Evolutionary conservation across 2,113 vertebrate species (phyloP).

Genomic region (Tetraodon nigroviridis): DNA sequence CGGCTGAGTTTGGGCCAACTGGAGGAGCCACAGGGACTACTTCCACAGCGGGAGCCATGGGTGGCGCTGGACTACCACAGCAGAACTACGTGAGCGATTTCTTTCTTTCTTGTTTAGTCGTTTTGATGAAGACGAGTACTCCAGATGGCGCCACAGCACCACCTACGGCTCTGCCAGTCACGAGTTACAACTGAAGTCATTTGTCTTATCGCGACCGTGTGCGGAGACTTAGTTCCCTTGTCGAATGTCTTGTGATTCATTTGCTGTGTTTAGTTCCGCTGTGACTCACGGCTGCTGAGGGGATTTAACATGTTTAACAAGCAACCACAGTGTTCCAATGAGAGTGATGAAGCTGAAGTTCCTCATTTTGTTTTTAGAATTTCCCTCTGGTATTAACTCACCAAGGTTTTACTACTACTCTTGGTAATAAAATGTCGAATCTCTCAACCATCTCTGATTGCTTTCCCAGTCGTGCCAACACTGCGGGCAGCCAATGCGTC

Average conservation of each 20-base stretch:
- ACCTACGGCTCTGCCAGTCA: not conserved
- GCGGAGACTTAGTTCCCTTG: slow-evolving; percentile 5
- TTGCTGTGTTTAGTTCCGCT: not conserved
- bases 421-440: not conserved
- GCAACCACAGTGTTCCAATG: not conserved
- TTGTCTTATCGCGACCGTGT: slow-evolving; percentile 8
- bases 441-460: not conserved
- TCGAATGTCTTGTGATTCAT: slow-evolving; percentile 13
- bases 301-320: not conserved
- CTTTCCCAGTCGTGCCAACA: slow-evolving; percentile 78
- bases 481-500: slow-evolving; percentile 83
- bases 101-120: not conserved
- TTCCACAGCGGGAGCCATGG: slow-evolving; percentile 68
- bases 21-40: slow-evolving; percentile 55
- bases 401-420: too few relatives aligned
- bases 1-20: slow-evolving; percentile 8
- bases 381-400: not conserved
- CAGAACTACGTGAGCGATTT: slow-evolving; percentile 81
- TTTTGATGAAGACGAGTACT: slow-evolving; percentile 19
- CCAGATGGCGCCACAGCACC: slow-evolving; percentile 36
- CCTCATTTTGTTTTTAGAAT: not conserved
- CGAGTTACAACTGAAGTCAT: slow-evolving; percentile 13
- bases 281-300: not conserved
- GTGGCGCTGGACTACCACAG: slow-evolving; percentile 38
- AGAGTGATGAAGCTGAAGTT: not conserved